Conservation (phyloP, 2,888 invertebrate species). For the Ditula angustiorana region DNA sequence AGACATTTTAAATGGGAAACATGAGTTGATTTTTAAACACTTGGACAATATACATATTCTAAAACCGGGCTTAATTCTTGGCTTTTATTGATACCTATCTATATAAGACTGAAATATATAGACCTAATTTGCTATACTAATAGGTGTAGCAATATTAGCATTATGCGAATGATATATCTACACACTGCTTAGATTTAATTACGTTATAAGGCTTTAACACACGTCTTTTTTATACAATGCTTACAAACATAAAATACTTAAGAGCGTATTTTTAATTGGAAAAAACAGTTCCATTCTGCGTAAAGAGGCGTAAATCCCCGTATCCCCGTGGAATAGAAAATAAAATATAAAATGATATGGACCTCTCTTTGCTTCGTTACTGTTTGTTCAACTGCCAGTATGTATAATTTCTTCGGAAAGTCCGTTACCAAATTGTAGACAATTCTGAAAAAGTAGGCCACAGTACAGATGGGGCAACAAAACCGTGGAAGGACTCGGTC, state of each 20-base stretch:
- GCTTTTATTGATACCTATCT: not conserved
- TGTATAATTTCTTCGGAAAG: conserved; percentile 85
- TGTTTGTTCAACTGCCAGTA: conserved; percentile 87
- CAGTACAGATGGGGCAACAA: too few relatives aligned
- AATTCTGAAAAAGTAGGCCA: conserved; percentile 67
- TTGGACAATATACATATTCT: not conserved
- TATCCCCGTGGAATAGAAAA: not conserved
- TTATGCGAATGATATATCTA: too few relatives aligned
- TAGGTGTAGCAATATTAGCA: too few relatives aligned
- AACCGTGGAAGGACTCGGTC: too few relatives aligned
- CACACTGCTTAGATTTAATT: too few relatives aligned
- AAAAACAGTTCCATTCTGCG: too few relatives aligned
- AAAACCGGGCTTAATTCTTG: too few relatives aligned
- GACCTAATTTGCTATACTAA: not conserved
- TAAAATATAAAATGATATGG: conserved; percentile 41
- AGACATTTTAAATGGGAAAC: not conserved
- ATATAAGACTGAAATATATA: not conserved
- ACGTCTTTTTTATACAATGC: too few relatives aligned
- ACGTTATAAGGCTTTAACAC: too few relatives aligned
- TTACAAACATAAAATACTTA: too few relatives aligned
- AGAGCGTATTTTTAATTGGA: too few relatives aligned
- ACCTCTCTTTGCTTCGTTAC: conserved; percentile 79
- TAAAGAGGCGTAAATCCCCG: too few relatives aligned
- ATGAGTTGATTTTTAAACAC: not conserved
- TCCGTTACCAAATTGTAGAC: conserved; percentile 74